These are phyloP conservation scores for Lindbergichthys nudifrons DNA, from an alignment of 2,797 vertebrate species.

Conservation along the genomic window DNA sequence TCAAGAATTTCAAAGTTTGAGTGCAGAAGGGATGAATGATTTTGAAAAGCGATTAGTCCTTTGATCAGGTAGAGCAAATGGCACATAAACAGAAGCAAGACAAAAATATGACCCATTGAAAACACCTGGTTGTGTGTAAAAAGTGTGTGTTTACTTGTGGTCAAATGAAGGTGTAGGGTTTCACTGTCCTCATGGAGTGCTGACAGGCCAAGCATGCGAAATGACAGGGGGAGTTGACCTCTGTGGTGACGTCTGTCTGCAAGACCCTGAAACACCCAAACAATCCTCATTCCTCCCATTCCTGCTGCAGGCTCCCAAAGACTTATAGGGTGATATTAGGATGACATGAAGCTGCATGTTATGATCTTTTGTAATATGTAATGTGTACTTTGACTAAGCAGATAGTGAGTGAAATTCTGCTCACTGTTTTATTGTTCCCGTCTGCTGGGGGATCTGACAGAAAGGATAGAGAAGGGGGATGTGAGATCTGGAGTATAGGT, in stretches of 20 bases:
- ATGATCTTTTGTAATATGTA: not conserved
- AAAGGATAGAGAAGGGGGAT: not conserved
- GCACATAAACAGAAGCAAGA: constrained; percentile 3
- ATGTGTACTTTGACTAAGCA: not conserved
- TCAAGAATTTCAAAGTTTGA: no score
- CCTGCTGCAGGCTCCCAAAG: not conserved
- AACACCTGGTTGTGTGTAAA: not conserved
- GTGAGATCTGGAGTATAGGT: no score
- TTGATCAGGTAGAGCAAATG: no score
- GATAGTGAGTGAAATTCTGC: constrained; percentile 25
- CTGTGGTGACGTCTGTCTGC: constrained; percentile 47
- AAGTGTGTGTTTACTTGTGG: constrained; percentile 7
- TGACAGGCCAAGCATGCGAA: constrained; percentile 26
- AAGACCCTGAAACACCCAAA: constrained; percentile 30
- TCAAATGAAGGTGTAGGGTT: constrained; percentile 56
- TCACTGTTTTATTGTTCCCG: constrained; percentile 60
- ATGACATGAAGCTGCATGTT: not conserved
- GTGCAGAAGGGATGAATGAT: no score
- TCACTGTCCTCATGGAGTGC: constrained; percentile 30
- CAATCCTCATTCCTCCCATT: constrained; percentile 5
- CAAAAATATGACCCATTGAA: not conserved
- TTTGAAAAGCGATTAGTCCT: no score
- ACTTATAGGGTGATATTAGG: not conserved
- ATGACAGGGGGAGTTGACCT: constrained; percentile 36
- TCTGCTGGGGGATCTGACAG: constrained; percentile 35